Base-by-base conservation (phyloP, 2,888 invertebrate genomes). In the Andrena chrysosceles region DNA sequence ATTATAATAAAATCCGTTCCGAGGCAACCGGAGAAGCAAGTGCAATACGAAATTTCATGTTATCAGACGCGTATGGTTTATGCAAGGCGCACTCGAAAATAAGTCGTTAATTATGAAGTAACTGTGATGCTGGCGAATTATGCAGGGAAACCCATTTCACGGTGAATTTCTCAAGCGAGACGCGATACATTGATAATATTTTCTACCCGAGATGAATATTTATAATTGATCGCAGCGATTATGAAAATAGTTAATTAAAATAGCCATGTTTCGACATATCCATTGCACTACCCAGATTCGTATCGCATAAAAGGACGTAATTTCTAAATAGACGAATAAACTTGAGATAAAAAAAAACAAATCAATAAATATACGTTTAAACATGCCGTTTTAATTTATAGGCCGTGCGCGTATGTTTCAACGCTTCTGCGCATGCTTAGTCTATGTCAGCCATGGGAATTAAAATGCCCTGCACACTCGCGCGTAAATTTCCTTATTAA, bases 401-500 rank as follows among this genome's bases (percentile, higher is more conserved):
- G 48, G 10, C 16, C 71, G 26, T 20, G 59, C 31, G 48, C 20
- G 63, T n/a, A 54, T 16, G 10, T n/a, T 10, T 16, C 16, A 10
- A 29, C 59, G 23, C 31, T 0, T 42, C 3, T 2, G 69, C 75
- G 75, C 69, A 60, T 62, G 68, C 56, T 23, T 48, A 26, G 23
- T 35, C 10, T 29, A 31, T 31, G 59, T 29, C 66, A 49, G 42
- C 16, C 59, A 49, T 29, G 75, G 62, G n/a, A 33, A 54, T 52
- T 62, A 26, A 48, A 23, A 16, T 13, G 52, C 29, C 42, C 31
- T 5, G 75, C 48, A 48, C 49, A 66, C 35, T 16, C 54, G 72
- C 72, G 82, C 54, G 70, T 54, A 13, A 69, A 83, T 78, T 68
- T 76, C 66, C 73, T 81, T 72, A 79, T 77, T 84, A 77, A 64